These are phyloP conservation scores for Zaprionus nigranus DNA, from an alignment of 1,140 invertebrate species.

Conservation along the genomic window DNA sequence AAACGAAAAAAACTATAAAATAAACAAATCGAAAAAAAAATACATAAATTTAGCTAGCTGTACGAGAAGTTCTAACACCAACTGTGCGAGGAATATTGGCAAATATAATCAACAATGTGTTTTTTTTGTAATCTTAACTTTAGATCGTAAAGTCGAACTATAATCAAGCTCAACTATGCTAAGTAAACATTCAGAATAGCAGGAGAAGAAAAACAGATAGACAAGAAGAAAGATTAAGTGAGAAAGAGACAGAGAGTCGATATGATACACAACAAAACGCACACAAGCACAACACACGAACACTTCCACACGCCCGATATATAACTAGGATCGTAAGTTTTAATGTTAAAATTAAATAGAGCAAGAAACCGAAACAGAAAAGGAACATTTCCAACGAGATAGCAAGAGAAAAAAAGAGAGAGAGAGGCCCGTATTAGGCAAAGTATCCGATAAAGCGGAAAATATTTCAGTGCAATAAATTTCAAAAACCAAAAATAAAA, in stretches of 20 bases:
- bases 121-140: constrained; percentile 48
- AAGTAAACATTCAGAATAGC: constrained; percentile 9
- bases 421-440: background rate
- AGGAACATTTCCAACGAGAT: constrained; percentile 3
- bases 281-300: constrained; percentile 26
- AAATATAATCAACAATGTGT: constrained; percentile 61
- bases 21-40: constrained; percentile 8
- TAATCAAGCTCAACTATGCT: constrained; percentile 37
- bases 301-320: constrained; percentile 31
- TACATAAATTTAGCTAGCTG: constrained; percentile 52
- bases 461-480: constrained; percentile 73
- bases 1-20: background rate
- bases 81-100: constrained; percentile 25
- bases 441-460: constrained; percentile 14
- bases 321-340: constrained; percentile 66
- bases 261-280: constrained; percentile 1
- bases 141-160: constrained; percentile 33
- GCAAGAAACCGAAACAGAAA: constrained; percentile 29
- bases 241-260: background rate
- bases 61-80: constrained; percentile 71
- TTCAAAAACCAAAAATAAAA: constrained; percentile 39
- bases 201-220: background rate
- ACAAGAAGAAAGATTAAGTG: background rate
- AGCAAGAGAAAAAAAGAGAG: constrained; percentile 10
- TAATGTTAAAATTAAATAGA: constrained; percentile 56